phyloP scores from a whole-genome alignment of 1,140 invertebrate genomes.

The Reticulitermes speratus region DNA sequence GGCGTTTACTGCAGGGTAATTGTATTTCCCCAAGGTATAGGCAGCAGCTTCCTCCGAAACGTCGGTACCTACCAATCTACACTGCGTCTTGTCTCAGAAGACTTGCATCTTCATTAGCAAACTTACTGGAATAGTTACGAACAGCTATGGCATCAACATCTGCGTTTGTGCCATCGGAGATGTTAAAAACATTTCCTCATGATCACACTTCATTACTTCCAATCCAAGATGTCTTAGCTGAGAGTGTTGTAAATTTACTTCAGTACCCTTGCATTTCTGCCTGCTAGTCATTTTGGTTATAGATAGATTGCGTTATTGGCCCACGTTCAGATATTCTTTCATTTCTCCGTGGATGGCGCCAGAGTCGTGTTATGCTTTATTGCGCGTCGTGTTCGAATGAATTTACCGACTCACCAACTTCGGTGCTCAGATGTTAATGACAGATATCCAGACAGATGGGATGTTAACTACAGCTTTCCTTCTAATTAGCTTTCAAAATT shows the following conservation, averaged over 20 bases:
- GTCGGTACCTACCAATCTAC: too few relatives aligned
- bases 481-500: too few relatives aligned
- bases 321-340: neutral
- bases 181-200: neutral
- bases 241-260: neutral
- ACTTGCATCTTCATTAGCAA: too few relatives aligned
- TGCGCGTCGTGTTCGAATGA: neutral
- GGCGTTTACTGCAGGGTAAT: too few relatives aligned
- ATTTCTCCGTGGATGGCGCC: neutral
- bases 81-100: too few relatives aligned
- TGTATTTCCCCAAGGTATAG: too few relatives aligned
- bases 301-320: neutral
- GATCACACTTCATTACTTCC: neutral
- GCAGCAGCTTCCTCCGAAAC: too few relatives aligned
- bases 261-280: neutral
- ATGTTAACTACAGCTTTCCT: too few relatives aligned
- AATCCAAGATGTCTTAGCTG: neutral
- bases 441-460: too few relatives aligned
- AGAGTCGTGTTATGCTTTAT: neutral
- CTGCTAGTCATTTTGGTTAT: neutral
- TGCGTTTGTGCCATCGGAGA: neutral
- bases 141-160: too few relatives aligned
- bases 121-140: too few relatives aligned
- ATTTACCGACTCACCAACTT: neutral
- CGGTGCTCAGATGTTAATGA: too few relatives aligned